phyloP scores from a whole-genome alignment of 2,888 invertebrate species.

The Hipparchia sbordonii region DNA sequence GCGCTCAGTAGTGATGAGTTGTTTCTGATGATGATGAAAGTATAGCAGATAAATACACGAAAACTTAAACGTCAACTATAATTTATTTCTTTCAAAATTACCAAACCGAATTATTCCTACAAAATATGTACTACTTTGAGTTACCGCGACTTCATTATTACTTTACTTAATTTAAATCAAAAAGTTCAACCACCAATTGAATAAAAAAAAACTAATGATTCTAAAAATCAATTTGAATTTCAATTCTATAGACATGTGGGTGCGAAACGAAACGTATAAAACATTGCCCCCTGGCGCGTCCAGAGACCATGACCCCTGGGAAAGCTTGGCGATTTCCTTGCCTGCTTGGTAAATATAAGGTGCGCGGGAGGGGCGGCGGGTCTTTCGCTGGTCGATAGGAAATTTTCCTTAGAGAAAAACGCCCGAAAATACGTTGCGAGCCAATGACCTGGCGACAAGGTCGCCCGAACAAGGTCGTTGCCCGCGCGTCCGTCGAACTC shows the following conservation, averaged over 20 bases:
- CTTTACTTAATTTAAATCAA: background rate
- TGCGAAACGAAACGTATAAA: conserved; percentile 54
- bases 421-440: conserved; percentile 66
- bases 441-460: conserved; percentile 67
- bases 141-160: background rate
- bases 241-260: conserved; percentile 48
- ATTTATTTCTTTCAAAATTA: background rate
- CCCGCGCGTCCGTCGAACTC: conserved; percentile 55
- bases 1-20: too few species aligned
- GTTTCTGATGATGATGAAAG: too few species aligned
- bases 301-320: conserved; percentile 48
- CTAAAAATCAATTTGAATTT: conserved; percentile 46
- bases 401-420: conserved; percentile 77
- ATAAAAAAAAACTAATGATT: conserved; percentile 36
- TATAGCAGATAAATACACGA: background rate
- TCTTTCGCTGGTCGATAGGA: conserved; percentile 54
- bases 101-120: background rate
- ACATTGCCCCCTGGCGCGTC: conserved; percentile 59
- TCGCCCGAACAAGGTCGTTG: conserved; percentile 67
- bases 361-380: conserved; percentile 45
- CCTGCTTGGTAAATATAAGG: conserved; percentile 10
- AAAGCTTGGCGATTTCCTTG: conserved; percentile 20
- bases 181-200: conserved; percentile 25
- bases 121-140: background rate
- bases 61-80: background rate